A percentile compares a stretch with the other conserved stretches of the same genome.
phyloP scores from a whole-genome alignment of 2,888 invertebrate genomes.

The Nipponacmea schrenckii region DNA sequence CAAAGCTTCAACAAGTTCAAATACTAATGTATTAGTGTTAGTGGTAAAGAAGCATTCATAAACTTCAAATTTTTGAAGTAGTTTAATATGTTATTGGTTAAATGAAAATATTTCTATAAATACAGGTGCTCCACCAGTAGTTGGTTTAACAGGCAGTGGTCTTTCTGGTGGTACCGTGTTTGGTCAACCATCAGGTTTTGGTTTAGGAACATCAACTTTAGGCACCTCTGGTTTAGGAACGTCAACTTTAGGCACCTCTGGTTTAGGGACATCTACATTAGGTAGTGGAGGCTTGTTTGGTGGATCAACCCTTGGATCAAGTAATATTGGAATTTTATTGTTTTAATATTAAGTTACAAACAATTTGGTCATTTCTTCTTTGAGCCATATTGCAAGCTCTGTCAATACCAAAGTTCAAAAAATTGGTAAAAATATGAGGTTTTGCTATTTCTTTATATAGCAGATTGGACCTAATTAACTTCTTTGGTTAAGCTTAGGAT shows the following conservation, averaged over 20 bases:
- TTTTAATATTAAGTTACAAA: too few relatives aligned
- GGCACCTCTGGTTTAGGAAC: constrained; percentile 17
- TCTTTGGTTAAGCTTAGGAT: too few relatives aligned
- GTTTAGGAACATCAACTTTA: constrained; percentile 34
- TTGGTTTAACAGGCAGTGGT: constrained; percentile 39
- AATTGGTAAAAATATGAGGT: too few relatives aligned
- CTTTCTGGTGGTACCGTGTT: constrained; percentile 32
- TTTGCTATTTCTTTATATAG: too few relatives aligned
- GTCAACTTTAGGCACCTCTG: constrained; percentile 10
- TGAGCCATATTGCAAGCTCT: too few relatives aligned
- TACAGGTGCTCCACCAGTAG: constrained; percentile 47
- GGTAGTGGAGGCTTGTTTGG: constrained; percentile 15
- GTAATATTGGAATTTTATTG: constrained; percentile 10
- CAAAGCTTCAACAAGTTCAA: too few relatives aligned
- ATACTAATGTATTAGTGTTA: too few relatives aligned
- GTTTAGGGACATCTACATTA: not conserved
- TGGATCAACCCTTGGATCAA: constrained; percentile 7
- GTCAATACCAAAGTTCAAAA: too few relatives aligned
- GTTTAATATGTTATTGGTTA: not conserved
- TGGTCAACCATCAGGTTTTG: constrained; percentile 29
- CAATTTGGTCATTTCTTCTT: too few relatives aligned
- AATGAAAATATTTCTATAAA: not conserved
- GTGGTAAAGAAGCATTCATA: too few relatives aligned
- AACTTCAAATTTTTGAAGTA: too few relatives aligned
- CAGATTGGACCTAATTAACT: too few relatives aligned